Conservation (phyloP, 1,140 invertebrate genomes). For the Hylaeus volcanicus region DNA sequence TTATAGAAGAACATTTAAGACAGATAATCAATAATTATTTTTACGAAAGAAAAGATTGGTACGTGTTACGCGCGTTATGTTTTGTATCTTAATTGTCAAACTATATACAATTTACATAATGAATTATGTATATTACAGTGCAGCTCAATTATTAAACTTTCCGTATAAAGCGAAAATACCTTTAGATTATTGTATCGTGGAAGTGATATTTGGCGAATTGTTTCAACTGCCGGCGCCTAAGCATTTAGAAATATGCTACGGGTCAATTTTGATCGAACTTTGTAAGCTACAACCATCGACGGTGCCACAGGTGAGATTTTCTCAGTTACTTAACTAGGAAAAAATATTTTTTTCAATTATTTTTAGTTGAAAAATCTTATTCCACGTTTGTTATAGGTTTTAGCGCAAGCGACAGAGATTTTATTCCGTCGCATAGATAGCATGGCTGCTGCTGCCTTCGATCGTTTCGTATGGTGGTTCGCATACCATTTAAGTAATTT, state of each 20-base stretch:
- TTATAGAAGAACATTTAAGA: conserved; percentile 98
- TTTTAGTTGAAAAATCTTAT: neutral
- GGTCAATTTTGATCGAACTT: conserved; percentile 96
- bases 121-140: conserved; percentile 81
- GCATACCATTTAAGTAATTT: conserved; percentile 99
- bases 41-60: conserved; percentile 96
- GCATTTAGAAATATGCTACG: conserved; percentile 96
- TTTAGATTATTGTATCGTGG: conserved; percentile 98
- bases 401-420: conserved; percentile 98
- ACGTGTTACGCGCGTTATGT: conserved; percentile 59
- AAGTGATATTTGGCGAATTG: conserved; percentile 96
- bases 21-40: conserved; percentile 96
- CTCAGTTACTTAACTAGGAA: neutral
- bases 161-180: conserved; percentile 97
- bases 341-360: conserved; percentile 16
- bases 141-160: conserved; percentile 94
- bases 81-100: neutral
- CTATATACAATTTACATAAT: conserved; percentile 31
- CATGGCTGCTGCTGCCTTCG: conserved; percentile 98
- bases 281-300: conserved; percentile 98
- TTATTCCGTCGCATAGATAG: conserved; percentile 97
- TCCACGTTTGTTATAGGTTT: conserved; percentile 77
- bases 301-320: conserved; percentile 92
- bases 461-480: conserved; percentile 99
- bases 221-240: conserved; percentile 94